Evolutionary conservation across 2,113 vertebrate genomes (phyloP), one percentile per base, ranked within the genome.

Genomic region (Lamprotornis superbus): DNA sequence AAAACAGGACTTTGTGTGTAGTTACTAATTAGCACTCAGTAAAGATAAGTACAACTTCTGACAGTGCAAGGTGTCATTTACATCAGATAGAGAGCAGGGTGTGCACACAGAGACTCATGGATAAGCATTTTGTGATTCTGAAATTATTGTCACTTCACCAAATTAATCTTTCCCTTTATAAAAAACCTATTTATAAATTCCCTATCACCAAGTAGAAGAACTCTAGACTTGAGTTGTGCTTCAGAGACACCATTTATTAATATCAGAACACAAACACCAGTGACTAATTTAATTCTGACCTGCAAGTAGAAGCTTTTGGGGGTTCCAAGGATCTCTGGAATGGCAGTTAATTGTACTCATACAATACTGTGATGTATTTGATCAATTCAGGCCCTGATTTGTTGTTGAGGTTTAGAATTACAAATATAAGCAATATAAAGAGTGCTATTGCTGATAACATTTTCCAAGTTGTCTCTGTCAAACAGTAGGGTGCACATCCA

Each of bases 1-100:
- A 53, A 90, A 60, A 63, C 2, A 73, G 23, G 46, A 57, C 22
- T 76, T 37, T 14, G 59, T n/a, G 6, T 33, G 71, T 13, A 76
- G 63, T 61, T 70, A 65, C 67, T 96, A 96, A 94, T 96, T 93
- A 93, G 64, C 35, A 17, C 67, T 88, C 50, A 65, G 47, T 39
- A 76, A 74, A 67, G 83, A 18, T 18, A 80, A 93, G 55, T 23
- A 37, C 24, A 63, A 17, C 50, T 83, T 61, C 16, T 90, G 76
- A 59, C 90, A 89, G 21, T 3, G 56, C 9, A 25, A 80, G 47
- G 68, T 14, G 71, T 59, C 19, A 90, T 69, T 90, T 46, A 37
- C 15, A 19, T 11, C 35, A 50, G 52, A 79, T 42, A 52, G 59
- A 87, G 92, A 44, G 78, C 46, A 83, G 19, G 24, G 33, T 2